Conservation (phyloP, 2,797 vertebrate genomes). For the Myotis findleyi region DNA sequence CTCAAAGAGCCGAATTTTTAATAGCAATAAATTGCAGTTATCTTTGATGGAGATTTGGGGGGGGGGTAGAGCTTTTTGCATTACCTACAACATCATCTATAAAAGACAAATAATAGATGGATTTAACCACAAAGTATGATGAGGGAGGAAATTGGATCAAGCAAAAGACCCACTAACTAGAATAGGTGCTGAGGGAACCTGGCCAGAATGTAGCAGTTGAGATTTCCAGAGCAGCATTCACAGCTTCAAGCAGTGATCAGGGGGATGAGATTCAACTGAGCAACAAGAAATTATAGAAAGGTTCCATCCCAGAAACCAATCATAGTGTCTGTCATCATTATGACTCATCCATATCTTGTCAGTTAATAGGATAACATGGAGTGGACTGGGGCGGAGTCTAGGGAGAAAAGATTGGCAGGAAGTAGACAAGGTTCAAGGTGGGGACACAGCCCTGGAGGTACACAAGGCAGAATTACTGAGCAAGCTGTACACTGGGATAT, state of each 20-base stretch:
- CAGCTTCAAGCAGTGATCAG: not conserved
- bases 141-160: not conserved
- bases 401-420: not conserved
- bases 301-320: constrained; percentile 12
- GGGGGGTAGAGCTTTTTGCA: not conserved
- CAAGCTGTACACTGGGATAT: not conserved
- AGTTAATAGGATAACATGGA: constrained; percentile 9
- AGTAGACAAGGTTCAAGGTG: not conserved
- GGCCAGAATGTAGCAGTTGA: not conserved
- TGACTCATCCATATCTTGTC: not conserved
- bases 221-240: not conserved
- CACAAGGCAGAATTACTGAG: not conserved
- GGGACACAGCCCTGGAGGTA: not conserved
- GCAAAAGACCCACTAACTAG: constrained; percentile 22
- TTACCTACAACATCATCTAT: not conserved
- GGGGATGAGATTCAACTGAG: not conserved
- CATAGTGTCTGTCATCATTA: not conserved
- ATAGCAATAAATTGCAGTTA: constrained; percentile 9
- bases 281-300: constrained; percentile 37
- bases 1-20: constrained; percentile 6
- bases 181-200: not conserved
- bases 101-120: constrained; percentile 50
- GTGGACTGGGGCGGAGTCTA: not conserved
- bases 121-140: constrained; percentile 7
- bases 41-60: not conserved